phyloP scores from a whole-genome alignment of 2,888 invertebrate species.

The Rutpela maculata region DNA sequence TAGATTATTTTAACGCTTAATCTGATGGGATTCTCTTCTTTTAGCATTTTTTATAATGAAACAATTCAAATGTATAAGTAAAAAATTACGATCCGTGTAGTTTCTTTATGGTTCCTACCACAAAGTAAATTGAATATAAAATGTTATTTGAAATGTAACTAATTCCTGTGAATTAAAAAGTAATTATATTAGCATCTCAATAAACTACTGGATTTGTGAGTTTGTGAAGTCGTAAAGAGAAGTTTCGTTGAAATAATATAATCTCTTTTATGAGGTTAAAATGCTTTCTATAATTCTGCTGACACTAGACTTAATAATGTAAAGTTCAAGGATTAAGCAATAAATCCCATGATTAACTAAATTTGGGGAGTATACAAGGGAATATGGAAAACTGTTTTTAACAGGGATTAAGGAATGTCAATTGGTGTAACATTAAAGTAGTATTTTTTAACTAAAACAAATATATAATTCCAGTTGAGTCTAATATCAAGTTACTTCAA shows the following conservation, averaged over 20 bases:
- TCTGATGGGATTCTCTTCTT: too few relatives aligned
- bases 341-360: not conserved
- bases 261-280: not conserved
- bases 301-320: not conserved
- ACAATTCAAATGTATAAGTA: too few relatives aligned
- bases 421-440: not conserved
- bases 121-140: not conserved
- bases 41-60: too few relatives aligned
- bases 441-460: too few relatives aligned
- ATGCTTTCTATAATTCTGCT: not conserved
- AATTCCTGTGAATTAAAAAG: not conserved
- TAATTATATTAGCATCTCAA: not conserved
- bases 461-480: too few relatives aligned
- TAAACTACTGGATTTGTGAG: not conserved
- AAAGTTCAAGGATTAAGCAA: not conserved
- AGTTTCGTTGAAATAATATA: not conserved
- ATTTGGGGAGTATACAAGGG: not conserved
- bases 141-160: not conserved
- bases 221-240: constrained; percentile 1
- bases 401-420: not conserved
- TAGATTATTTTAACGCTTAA: too few relatives aligned
- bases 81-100: too few relatives aligned
- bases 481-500: too few relatives aligned
- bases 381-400: not conserved
- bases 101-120: too few relatives aligned